phyloP scores from a whole-genome alignment of 2,888 invertebrate genomes.

The Melanostoma scalare region DNA sequence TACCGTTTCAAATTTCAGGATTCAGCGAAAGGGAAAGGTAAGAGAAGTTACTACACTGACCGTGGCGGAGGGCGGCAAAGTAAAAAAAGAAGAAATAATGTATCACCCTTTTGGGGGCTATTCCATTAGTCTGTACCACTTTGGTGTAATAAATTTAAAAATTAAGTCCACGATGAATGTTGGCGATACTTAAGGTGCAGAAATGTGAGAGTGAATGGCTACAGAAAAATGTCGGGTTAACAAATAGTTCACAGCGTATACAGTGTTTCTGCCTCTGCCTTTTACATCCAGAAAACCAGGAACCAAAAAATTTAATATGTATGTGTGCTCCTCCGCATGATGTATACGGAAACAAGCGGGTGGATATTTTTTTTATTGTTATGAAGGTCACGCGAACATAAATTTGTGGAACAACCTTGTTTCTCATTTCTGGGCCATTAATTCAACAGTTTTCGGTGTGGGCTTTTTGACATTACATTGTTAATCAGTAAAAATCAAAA shows the following conservation, averaged over 20 bases:
- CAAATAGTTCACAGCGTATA: constrained; percentile 24
- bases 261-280: not conserved
- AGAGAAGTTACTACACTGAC: constrained; percentile 54
- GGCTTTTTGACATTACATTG: not conserved
- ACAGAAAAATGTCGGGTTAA: constrained; percentile 19
- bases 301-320: not conserved
- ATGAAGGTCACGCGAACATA: constrained; percentile 58
- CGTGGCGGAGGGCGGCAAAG: constrained; percentile 41
- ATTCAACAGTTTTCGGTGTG: constrained; percentile 8
- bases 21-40: constrained; percentile 29
- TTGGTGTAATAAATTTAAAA: constrained; percentile 66
- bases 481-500: no score
- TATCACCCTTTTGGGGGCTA: constrained; percentile 57
- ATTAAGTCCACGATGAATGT: constrained; percentile 62
- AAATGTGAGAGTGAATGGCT: constrained; percentile 26
- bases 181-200: constrained; percentile 52
- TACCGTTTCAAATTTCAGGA: not conserved
- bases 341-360: constrained; percentile 15
- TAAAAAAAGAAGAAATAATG: constrained; percentile 5
- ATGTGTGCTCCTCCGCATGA: not conserved
- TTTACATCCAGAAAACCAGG: not conserved
- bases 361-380: constrained; percentile 58
- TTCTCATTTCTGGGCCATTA: constrained; percentile 33
- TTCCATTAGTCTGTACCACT: constrained; percentile 59
- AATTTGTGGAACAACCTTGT: constrained; percentile 22